Conservation (phyloP, 2,113 vertebrate species). For the Serilophus lunatus region DNA sequence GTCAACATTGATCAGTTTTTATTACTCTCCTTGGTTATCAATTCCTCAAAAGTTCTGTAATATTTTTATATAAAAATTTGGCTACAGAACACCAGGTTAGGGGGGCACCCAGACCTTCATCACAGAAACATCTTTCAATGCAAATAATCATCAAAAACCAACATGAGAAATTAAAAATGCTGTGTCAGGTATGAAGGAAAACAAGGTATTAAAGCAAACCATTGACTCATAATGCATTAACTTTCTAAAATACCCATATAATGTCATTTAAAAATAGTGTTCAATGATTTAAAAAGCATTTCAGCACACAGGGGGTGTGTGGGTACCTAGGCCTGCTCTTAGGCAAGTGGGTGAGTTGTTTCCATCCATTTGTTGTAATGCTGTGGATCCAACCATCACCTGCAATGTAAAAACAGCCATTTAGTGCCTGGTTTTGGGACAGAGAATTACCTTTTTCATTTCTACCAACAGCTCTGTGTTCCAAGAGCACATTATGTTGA, state of each 20-base stretch:
- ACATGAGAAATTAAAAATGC: neutral
- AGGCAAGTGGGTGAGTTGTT: constrained; percentile 82
- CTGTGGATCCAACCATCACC: constrained; percentile 91
- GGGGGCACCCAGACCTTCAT: neutral
- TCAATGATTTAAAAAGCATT: neutral
- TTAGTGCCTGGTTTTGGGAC: neutral
- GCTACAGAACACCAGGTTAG: neutral
- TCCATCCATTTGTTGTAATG: constrained; percentile 83
- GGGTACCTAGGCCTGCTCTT: constrained; percentile 87
- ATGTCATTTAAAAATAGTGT: neutral
- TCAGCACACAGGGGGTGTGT: neutral
- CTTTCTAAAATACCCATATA: neutral
- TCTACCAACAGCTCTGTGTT: neutral
- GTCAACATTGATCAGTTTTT: neutral
- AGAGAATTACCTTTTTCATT: neutral
- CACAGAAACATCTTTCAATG: neutral
- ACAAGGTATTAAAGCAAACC: neutral
- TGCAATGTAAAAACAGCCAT: neutral
- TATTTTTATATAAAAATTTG: neutral
- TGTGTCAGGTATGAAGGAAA: neutral
- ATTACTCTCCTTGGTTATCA: neutral
- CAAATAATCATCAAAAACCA: neutral
- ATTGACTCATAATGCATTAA: neutral
- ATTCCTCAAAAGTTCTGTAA: neutral
- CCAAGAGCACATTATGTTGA: neutral